Percentiles rank a stretch among this genome's conserved stretches.
These are phyloP conservation scores for Hydrocynus forskahlii DNA, from an alignment of 2,797 vertebrate genomes.

Conservation along the genomic window DNA sequence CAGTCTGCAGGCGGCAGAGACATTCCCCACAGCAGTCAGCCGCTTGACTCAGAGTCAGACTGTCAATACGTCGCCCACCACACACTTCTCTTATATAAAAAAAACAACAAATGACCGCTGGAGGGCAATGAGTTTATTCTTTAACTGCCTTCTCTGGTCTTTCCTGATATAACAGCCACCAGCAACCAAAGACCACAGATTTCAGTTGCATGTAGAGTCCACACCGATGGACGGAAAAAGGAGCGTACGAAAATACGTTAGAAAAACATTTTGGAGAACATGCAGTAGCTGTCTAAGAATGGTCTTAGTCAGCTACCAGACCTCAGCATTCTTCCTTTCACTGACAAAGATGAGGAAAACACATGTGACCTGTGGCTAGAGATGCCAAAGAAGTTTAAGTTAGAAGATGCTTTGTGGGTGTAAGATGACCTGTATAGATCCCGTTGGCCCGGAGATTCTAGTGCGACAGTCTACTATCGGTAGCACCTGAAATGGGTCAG, in stretches of 20 bases:
- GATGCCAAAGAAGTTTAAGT: conserved; percentile 22
- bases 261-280: neutral
- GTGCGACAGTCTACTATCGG: neutral
- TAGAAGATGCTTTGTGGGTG: neutral
- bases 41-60: conserved; percentile 59
- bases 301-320: conserved; percentile 19
- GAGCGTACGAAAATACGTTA: conserved; percentile 10
- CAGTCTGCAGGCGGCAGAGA: conserved; percentile 40
- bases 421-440: neutral
- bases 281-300: conserved; percentile 20
- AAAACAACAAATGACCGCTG: conserved; percentile 56
- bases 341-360: neutral
- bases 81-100: conserved; percentile 58
- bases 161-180: neutral
- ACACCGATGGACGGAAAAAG: neutral
- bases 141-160: neutral
- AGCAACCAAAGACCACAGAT: neutral
- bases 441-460: neutral
- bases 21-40: conserved; percentile 52
- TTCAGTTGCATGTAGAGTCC: neutral
- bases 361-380: conserved; percentile 21
- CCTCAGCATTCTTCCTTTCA: conserved; percentile 9
- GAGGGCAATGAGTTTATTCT: neutral
- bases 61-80: conserved; percentile 58
- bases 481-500: conserved; percentile 68